Base-by-base conservation (phyloP, 2,797 vertebrate genomes). In the Antennarius maculatus region DNA sequence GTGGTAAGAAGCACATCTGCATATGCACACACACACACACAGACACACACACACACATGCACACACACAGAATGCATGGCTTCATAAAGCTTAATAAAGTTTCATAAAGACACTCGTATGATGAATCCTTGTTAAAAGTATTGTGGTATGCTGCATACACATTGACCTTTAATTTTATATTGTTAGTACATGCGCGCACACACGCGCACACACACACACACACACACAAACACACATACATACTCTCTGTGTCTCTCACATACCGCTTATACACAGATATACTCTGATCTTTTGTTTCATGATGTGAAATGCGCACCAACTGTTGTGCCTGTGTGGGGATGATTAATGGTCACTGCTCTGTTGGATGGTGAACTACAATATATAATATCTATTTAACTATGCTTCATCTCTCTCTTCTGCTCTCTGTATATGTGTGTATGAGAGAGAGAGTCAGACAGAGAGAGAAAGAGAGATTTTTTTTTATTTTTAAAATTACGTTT, bases 331-430 rank as follows among this genome's bases (percentile, higher is more conserved):
- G 15, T 71, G 65, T 61, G 59, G 74, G 60, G 47, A 81, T 80
- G 81, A 89, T 81, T 85, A 82, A 89, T 84, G 51, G 77, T 74
- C 61, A 45, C 60, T 81, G 69, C 63, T 58, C 59, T 62, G 49
- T 61, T 55, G 48, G 76, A 80, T 84, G 84, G 85, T 88, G 72
- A 83, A 79, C 61, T 80, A 54, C 76, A 78, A 78, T 83, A 60
- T 82, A 79, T 70, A 74, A 78, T 72, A 75, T 82, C 51, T 17
- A 81, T 77, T 66, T 72, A 83, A 76, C 70, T 61, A 6, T 79
- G 61, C 76, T 77, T 75, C 63, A 57, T 76, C 47, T 65, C 7
- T 68, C 11, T 58, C 16, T 43, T 3, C 58, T 3, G 60, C 15
- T 57, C 34, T 51, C 6, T 15, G 13, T 54, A 29, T 46, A 11